These are phyloP conservation scores for Orchesellides sinensis DNA, from an alignment of 2,888 invertebrate genomes.

Conservation along the genomic window DNA sequence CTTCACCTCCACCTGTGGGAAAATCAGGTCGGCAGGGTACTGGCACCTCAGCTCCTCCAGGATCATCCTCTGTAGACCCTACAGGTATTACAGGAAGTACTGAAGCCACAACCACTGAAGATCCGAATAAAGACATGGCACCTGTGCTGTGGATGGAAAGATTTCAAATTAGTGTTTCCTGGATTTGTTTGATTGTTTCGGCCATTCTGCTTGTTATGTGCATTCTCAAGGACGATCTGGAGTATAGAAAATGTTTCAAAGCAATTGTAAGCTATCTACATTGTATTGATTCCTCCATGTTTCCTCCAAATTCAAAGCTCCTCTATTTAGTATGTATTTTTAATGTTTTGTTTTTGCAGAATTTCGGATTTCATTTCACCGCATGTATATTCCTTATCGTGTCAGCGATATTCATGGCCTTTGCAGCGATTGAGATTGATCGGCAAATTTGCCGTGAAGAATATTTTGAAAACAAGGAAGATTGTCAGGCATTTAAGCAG, in stretches of 20 bases:
- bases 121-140: slow-evolving; percentile 13
- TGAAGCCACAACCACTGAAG: not conserved
- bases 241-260: slow-evolving; percentile 19
- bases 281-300: no score
- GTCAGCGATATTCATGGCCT: slow-evolving; percentile 19
- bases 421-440: slow-evolving; percentile 21
- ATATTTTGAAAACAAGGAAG: not conserved
- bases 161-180: not conserved
- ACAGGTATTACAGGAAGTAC: not conserved
- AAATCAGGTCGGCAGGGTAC: not conserved
- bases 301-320: no score
- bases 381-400: slow-evolving; percentile 3
- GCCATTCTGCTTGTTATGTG: not conserved
- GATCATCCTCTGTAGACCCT: not conserved
- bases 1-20: not conserved
- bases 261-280: slow-evolving; percentile 16
- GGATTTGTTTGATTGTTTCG: not conserved
- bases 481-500: slow-evolving; percentile 18
- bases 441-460: slow-evolving; percentile 1
- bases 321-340: no score
- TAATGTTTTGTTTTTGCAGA: slow-evolving; percentile 13
- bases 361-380: slow-evolving; percentile 28
- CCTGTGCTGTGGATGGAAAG: slow-evolving; percentile 39
- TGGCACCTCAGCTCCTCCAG: not conserved
- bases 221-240: slow-evolving; percentile 1